phyloP scores from a whole-genome alignment of 2,888 invertebrate genomes.

The Patella ulyssiponensis region DNA sequence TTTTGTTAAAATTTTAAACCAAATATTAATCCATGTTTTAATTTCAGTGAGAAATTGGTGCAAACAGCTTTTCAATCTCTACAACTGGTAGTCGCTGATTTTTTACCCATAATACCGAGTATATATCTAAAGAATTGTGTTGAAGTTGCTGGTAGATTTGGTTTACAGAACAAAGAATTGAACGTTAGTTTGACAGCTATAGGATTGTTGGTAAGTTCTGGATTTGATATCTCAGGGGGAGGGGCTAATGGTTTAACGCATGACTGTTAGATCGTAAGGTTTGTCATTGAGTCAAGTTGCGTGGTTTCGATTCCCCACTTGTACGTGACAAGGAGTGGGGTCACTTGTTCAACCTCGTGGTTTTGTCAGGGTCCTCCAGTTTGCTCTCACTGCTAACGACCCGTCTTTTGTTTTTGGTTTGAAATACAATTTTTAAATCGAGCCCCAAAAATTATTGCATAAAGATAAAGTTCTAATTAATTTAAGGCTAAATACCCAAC shows the following conservation, averaged over 20 bases:
- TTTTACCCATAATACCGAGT: slow-evolving; percentile 92
- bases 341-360: too few species aligned
- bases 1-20: too few species aligned
- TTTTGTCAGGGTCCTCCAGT: too few species aligned
- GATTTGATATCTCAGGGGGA: background rate
- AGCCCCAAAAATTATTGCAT: too few species aligned
- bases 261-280: too few species aligned
- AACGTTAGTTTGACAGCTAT: slow-evolving; percentile 98
- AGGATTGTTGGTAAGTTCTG: slow-evolving; percentile 85
- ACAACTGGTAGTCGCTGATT: slow-evolving; percentile 94
- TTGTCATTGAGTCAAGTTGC: too few species aligned
- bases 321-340: too few species aligned
- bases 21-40: too few species aligned
- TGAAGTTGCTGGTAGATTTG: slow-evolving; percentile 94
- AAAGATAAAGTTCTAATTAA: too few species aligned
- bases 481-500: too few species aligned
- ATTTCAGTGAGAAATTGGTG: slow-evolving; percentile 83
- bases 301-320: too few species aligned
- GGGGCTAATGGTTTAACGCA: background rate
- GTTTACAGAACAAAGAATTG: slow-evolving; percentile 94
- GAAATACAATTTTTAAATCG: background rate
- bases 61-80: slow-evolving; percentile 96
- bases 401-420: background rate
- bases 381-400: too few species aligned
- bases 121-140: slow-evolving; percentile 91